Conservation (phyloP, 2,888 invertebrate species). For the Arctia plantaginis region DNA sequence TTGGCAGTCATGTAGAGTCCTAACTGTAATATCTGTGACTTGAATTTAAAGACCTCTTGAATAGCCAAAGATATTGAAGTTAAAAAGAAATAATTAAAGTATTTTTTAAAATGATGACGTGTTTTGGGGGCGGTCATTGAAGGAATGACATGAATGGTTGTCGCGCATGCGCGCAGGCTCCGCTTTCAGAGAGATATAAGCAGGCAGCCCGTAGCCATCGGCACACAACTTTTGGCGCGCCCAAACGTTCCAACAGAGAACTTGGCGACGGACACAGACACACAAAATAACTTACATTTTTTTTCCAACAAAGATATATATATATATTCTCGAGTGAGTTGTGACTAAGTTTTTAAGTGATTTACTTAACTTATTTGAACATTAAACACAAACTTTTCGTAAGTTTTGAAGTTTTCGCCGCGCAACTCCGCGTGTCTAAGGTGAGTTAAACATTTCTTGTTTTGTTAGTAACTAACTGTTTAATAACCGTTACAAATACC, state of each 20-base stretch:
- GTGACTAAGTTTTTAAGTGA: conserved; percentile 68
- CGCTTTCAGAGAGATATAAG: conserved; percentile 77
- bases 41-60: not conserved
- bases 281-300: conserved; percentile 50
- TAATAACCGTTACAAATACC: not conserved
- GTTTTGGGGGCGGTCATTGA: conserved; percentile 81
- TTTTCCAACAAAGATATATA: conserved; percentile 51
- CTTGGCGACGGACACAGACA: conserved; percentile 61
- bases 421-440: conserved; percentile 53
- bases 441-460: conserved; percentile 39
- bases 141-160: conserved; percentile 77
- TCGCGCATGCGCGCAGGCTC: conserved; percentile 74
- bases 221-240: conserved; percentile 83
- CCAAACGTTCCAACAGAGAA: conserved; percentile 77
- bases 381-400: conserved; percentile 64
- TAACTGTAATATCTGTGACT: not conserved
- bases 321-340: conserved; percentile 62
- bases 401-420: conserved; percentile 70
- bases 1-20: not conserved
- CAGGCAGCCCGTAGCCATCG: conserved; percentile 70
- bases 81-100: conserved; percentile 20
- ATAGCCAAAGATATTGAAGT: not conserved
- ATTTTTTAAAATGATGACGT: conserved; percentile 64
- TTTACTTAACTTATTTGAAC: conserved; percentile 49
- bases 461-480: conserved; percentile 30